Conservation (phyloP, 1,140 invertebrate genomes). For the Penaeus indicus region DNA sequence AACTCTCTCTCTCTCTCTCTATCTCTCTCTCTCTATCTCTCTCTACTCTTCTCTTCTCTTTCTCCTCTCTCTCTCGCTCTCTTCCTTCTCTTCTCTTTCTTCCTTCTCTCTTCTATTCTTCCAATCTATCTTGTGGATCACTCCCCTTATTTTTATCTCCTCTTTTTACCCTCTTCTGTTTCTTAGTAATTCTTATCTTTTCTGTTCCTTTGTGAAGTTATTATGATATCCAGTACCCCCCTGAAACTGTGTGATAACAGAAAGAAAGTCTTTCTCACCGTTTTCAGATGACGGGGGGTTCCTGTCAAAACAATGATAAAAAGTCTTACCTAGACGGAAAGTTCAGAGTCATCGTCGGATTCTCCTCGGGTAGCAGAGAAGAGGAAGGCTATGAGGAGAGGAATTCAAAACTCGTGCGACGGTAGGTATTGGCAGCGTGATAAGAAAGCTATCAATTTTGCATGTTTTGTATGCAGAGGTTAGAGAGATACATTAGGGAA, state of each 20-base stretch:
- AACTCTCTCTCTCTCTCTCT: too few relatives aligned
- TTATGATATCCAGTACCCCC: background rate
- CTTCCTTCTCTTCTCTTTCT: too few relatives aligned
- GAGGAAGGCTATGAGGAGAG: conserved; percentile 57
- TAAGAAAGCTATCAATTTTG: too few relatives aligned
- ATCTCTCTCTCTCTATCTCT: too few relatives aligned
- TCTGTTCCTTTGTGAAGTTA: background rate
- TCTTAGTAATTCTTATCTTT: background rate
- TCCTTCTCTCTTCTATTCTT: too few relatives aligned
- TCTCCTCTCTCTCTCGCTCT: too few relatives aligned
- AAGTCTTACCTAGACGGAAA: conserved; percentile 51
- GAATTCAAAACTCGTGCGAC: conserved; percentile 90
- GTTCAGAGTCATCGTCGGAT: conserved; percentile 54
- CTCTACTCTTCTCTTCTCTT: too few relatives aligned
- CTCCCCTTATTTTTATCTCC: too few relatives aligned
- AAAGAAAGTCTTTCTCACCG: conserved; percentile 58
- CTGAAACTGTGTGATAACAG: conserved; percentile 33
- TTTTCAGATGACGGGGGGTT: conserved; percentile 60
- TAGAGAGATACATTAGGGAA: too few relatives aligned
- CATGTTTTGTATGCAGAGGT: too few relatives aligned
- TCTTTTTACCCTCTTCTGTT: background rate
- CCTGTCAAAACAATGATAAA: conserved; percentile 56
- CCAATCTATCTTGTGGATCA: too few relatives aligned
- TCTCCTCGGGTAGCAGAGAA: conserved; percentile 53
- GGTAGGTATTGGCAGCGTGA: conserved; percentile 74